Base-by-base conservation (phyloP, 2,888 invertebrate species). In the Danaus chrysippus region DNA sequence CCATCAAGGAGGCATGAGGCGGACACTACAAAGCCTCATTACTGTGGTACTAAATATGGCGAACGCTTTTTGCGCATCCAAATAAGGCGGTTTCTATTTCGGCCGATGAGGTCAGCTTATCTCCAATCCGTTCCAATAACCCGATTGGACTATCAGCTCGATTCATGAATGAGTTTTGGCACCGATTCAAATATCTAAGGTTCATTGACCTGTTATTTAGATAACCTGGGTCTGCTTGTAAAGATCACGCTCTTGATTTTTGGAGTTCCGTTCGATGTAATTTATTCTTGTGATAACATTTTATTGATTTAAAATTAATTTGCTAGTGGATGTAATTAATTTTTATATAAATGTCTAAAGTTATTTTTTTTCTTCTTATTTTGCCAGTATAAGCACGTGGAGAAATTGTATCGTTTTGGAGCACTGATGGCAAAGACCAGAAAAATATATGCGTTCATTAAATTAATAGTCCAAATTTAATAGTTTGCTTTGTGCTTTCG, bases 151-250 rank as follows among this genome's bases (percentile, higher is more conserved):
- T 65, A 67, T 62, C 65, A 61, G 60, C 69, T 71, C 72, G 70
- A 67, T 71, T 71, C 70, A 75, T 77, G 77, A 78, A 79, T 78
- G 79, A 71, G 73, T 79, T 81, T 82, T 82, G 78, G 82, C 81
- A 79, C 71, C 73, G 70, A 49, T 63, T 71, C 72, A 68, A 71
- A 66, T 66, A 68, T 68, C 69, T 57, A 42, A 64, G 60, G 73
- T 68, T 73, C 71, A 65, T 64, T 64, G 76, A 70, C 71, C 73
- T 52, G 44, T 62, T 79, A 46, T 62, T 46, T 64, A 62, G 64
- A 65, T 60, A 65, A 54, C 52, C 61, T 61, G 53, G 70, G 78
- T 77, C 72, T 71, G 68, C 75, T 82, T 68, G 61, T 63, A 83
- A 84, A 84, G 84, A 82, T 84, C 81, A 67, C 70, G 72, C 71